phyloP scores from a whole-genome alignment of 1,140 invertebrate genomes.

The Vollenhovia emeryi region DNA sequence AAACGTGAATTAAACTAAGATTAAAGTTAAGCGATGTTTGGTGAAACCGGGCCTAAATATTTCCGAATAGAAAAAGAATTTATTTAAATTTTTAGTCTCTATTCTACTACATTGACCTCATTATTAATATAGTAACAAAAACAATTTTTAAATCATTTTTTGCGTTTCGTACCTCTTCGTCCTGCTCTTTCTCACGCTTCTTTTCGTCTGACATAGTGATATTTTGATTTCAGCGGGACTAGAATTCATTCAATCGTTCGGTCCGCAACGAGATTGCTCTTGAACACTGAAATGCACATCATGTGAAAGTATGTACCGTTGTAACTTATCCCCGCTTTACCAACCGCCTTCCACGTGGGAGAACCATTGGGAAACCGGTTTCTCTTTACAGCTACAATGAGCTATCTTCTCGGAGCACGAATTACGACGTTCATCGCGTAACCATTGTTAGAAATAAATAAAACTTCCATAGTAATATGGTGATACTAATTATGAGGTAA shows the following conservation, averaged over 20 bases:
- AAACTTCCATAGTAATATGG: too few relatives aligned
- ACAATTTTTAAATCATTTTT: not conserved
- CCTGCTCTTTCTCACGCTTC: slow-evolving; percentile 15
- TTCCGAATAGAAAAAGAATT: not conserved
- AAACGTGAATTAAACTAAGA: too few relatives aligned
- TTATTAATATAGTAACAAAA: not conserved
- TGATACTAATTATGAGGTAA: not conserved
- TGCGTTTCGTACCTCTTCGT: slow-evolving; percentile 52
- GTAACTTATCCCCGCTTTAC: slow-evolving; percentile 58
- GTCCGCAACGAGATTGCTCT: slow-evolving; percentile 15
- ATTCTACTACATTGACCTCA: not conserved
- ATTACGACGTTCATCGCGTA: not conserved
- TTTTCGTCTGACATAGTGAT: slow-evolving; percentile 55
- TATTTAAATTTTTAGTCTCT: not conserved
- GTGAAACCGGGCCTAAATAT: too few relatives aligned
- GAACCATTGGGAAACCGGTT: slow-evolving; percentile 46
- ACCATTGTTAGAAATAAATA: not conserved
- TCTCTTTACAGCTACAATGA: not conserved
- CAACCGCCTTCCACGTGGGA: slow-evolving; percentile 16
- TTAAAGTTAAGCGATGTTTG: too few relatives aligned
- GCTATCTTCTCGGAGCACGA: not conserved
- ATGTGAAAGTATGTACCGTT: slow-evolving; percentile 65
- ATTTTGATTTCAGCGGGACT: slow-evolving; percentile 16
- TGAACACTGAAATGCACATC: slow-evolving; percentile 30
- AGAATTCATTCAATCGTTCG: not conserved